Percentiles rank a stretch among this genome's conserved stretches.
Conservation (phyloP, 2,113 vertebrate species). For the Tragelaphus strepsiceros region DNA sequence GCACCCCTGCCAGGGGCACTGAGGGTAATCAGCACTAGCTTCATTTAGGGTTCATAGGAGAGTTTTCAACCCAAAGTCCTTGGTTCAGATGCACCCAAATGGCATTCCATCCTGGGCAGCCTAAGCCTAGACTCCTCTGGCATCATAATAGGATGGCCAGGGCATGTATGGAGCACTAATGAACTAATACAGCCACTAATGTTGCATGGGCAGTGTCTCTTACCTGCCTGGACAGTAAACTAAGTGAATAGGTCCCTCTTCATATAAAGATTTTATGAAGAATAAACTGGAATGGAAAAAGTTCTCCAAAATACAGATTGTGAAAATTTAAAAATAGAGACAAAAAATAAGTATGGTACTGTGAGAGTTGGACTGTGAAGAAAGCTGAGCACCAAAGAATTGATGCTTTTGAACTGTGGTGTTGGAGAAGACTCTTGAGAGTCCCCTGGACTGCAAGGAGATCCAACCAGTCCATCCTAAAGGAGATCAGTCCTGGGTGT, state of each 20-base stretch:
- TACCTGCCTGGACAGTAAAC: neutral
- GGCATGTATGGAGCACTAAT: neutral
- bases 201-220: neutral
- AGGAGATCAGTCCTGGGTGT: too few relatives aligned
- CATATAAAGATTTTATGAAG: neutral
- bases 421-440: too few relatives aligned
- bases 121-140: neutral
- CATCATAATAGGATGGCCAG: neutral
- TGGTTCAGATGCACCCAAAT: neutral
- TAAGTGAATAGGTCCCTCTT: neutral
- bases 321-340: neutral
- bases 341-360: neutral
- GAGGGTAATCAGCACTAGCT: too few relatives aligned
- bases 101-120: accelerated
- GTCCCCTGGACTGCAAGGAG: too few relatives aligned
- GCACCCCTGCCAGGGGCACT: accelerated
- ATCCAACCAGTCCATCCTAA: too few relatives aligned
- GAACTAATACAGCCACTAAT: neutral
- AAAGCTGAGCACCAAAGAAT: accelerated
- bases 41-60: too few relatives aligned
- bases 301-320: neutral
- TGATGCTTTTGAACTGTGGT: too few relatives aligned
- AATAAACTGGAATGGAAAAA: neutral
- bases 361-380: neutral
- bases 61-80: neutral